Evolutionary conservation across 2,888 invertebrate genomes (phyloP), one percentile per base, ranked within the genome.

Genomic region (Nysson spinosus): DNA sequence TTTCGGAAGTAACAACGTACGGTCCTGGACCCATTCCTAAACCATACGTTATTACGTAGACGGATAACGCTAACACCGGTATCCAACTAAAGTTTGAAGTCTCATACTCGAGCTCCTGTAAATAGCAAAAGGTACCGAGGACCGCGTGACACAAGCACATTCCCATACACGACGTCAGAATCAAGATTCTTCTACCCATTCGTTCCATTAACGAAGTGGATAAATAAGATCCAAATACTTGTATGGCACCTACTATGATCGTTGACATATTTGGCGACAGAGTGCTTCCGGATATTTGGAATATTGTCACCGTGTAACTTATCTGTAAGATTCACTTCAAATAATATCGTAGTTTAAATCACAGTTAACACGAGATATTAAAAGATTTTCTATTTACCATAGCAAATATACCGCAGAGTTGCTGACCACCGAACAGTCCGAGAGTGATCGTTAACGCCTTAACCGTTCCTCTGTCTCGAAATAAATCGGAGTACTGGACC

Each of bases 221-320:
- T 0, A 88, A 56, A 16, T 86, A 77, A 7, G 90, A 87, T 0
- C 91, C 90, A 2, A 82, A 32, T 0, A 91, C 83, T 58, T 92
- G 89, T 0, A 92, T 89, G 0, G 87, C 72, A 0, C 91, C 92
- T 4, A 93, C 89, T 14, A 91, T 81, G 0, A 93, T 91, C 0
- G 92, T 89, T 42, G 91, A 90, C 12, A 88, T 68, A 40, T 90
- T 87, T 0, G 90, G 87, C 0, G 88, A 88, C 0, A 89, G 71
- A 0, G 84, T 83, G 1, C 90, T 90, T 0, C 90, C 90, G 0
- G 91, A 88, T 49, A 88, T 82, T 0, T 83, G 77, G 78, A 92
- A 91, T 43, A 92, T 90, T 0, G 84, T 85, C 66, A 89, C 88
- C 0, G 91, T 89, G 69, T 90, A 87, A 71, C 82, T 83, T 11